phyloP scores from a whole-genome alignment of 2,888 invertebrate genomes.

The Eupsilia transversa region DNA sequence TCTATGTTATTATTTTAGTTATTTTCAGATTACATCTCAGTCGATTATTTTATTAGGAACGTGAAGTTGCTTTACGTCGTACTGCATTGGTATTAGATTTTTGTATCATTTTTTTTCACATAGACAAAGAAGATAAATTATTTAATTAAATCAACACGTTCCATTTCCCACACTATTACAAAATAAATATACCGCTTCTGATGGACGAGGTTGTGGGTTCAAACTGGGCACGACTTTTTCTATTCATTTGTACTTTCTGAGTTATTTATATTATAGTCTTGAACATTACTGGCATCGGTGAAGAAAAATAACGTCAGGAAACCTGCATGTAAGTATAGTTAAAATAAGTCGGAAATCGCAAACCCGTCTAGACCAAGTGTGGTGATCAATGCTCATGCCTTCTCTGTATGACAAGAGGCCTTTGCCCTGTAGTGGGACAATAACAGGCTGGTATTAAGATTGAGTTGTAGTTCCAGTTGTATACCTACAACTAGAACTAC shows the following conservation, averaged over 20 bases:
- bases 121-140: constrained; percentile 13
- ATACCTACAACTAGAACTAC: no score
- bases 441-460: background rate
- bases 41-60: background rate
- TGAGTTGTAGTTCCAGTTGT: no score
- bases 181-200: background rate
- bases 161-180: background rate
- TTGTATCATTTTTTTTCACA: background rate
- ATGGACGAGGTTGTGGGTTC: background rate
- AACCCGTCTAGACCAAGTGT: background rate
- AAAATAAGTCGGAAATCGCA: background rate
- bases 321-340: background rate
- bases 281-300: no score
- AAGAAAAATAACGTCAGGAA: background rate
- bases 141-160: background rate
- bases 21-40: background rate
- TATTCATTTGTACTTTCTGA: background rate
- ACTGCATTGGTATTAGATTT: background rate
- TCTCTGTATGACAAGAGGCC: background rate
- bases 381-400: background rate
- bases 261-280: no score
- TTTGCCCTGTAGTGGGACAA: background rate
- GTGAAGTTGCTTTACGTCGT: background rate
- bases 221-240: background rate
- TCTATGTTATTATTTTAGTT: no score